Evolutionary conservation across 2,797 vertebrate species (phyloP), one percentile per base, ranked within the genome.

Genomic region (Holocentrus rufus): DNA sequence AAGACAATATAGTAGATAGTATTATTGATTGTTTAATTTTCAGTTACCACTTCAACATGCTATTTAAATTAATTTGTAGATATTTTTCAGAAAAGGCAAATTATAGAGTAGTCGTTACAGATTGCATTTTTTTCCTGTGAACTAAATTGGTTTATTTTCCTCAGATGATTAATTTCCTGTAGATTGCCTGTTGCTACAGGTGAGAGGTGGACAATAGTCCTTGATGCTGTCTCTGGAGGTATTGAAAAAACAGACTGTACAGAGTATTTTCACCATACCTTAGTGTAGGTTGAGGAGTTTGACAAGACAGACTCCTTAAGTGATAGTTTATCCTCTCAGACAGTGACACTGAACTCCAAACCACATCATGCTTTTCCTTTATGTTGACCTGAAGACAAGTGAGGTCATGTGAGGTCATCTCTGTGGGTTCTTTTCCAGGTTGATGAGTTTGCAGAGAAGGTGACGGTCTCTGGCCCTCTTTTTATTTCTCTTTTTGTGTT

Each of bases 381-480:
- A 64, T 81, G 62, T 72, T 77, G 68, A 77, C 80, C 77, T 88
- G 44, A 56, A 79, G 79, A 82, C 80, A 79, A 66, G 52, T 80
- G 86, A 82, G 88, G 84, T 91, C 85, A 89, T 75, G 50, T 60
- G 70, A 76, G 83, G 82, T 88, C 82, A 87, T 90, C 18, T 91
- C 77, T 92, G 80, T 94, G 89, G 91, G 92, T 95, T 96, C 92
- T 93, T 91, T 95, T 95, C 72, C 94, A 96, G 95, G 95, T 96
- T 93, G 95, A 96, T 95, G 94, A 92, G 87, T 93, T 95, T 92
- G 92, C 95, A 87, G 92, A 92, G 88, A 93, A 96, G 94, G 93
- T 96, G 94, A 95, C 72, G 91, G 91, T 93, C 91, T 95, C 92
- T 95, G 94, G 92, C 92, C 94, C 92, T 90, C 76, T 93, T 92